These are phyloP conservation scores for Nasonia longicornis DNA, from an alignment of 1,140 invertebrate genomes.

Conservation along the genomic window DNA sequence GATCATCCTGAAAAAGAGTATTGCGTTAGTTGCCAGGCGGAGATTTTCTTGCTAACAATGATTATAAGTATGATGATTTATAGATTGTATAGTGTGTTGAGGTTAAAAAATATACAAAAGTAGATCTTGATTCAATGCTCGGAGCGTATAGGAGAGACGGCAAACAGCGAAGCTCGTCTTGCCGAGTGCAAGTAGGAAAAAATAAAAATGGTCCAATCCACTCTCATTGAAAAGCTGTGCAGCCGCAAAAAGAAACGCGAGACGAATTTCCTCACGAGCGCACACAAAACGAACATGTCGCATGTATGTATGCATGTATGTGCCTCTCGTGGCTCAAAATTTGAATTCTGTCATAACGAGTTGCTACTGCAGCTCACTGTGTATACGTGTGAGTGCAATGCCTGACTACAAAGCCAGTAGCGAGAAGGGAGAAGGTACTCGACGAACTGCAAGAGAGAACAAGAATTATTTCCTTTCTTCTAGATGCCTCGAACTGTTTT, in stretches of 20 bases:
- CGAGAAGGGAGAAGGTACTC: neutral
- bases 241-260: neutral
- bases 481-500: neutral
- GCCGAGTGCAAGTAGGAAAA: neutral
- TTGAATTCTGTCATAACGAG: neutral
- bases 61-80: no score
- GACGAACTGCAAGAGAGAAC: neutral
- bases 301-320: neutral
- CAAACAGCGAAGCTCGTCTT: neutral
- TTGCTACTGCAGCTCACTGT: neutral
- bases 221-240: neutral
- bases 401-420: neutral
- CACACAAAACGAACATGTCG: neutral
- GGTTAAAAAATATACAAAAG: no score
- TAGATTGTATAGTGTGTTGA: no score
- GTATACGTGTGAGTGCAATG: neutral
- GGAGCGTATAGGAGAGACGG: no score
- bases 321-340: neutral
- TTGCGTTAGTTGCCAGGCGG: neutral
- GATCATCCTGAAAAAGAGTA: neutral
- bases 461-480: constrained; percentile 22
- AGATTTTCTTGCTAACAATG: no score
- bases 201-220: constrained; percentile 12
- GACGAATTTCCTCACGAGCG: neutral
- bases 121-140: no score